phyloP scores from a whole-genome alignment of 1,140 invertebrate species.

The Lethrus apterus region DNA sequence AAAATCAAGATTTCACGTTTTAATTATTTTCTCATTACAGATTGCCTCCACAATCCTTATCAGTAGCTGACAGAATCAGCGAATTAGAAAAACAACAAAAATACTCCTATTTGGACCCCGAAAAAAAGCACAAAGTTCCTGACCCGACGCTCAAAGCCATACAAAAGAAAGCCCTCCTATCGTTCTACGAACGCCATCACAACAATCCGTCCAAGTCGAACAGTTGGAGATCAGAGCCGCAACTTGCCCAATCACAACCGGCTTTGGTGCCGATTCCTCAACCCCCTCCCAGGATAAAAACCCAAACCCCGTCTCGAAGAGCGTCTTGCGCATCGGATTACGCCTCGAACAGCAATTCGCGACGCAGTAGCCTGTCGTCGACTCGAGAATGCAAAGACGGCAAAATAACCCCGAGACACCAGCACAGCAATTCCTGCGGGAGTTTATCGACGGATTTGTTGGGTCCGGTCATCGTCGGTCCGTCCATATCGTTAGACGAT shows the following conservation, averaged over 20 bases:
- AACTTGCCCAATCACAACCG: constrained; percentile 41
- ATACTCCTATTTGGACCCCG: constrained; percentile 66
- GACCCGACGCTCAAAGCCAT: constrained; percentile 77
- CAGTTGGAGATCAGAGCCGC: constrained; percentile 55
- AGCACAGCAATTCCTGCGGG: constrained; percentile 55
- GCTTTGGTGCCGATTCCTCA: constrained; percentile 37
- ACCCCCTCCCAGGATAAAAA: constrained; percentile 49
- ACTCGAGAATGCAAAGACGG: constrained; percentile 29
- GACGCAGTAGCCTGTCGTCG: constrained; percentile 35
- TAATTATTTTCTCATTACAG: constrained; percentile 26
- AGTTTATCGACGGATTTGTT: constrained; percentile 52
- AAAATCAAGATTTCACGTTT: too few relatives aligned
- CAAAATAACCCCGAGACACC: constrained; percentile 42
- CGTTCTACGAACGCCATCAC: constrained; percentile 72
- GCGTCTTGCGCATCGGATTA: constrained; percentile 65
- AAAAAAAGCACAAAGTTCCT: constrained; percentile 65
- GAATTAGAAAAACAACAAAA: constrained; percentile 62
- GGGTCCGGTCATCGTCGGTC: constrained; percentile 57
- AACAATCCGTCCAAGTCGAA: constrained; percentile 38
- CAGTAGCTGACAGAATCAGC: constrained; percentile 68
- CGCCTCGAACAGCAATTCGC: constrained; percentile 45
- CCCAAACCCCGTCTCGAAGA: constrained; percentile 48
- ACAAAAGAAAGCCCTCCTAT: constrained; percentile 78
- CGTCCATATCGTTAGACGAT: constrained; percentile 57
- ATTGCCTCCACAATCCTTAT: constrained; percentile 43